Percentiles rank a stretch among this genome's conserved stretches.
These are phyloP conservation scores for Drosophila auraria DNA, from an alignment of 1,140 invertebrate genomes.

Conservation along the genomic window DNA sequence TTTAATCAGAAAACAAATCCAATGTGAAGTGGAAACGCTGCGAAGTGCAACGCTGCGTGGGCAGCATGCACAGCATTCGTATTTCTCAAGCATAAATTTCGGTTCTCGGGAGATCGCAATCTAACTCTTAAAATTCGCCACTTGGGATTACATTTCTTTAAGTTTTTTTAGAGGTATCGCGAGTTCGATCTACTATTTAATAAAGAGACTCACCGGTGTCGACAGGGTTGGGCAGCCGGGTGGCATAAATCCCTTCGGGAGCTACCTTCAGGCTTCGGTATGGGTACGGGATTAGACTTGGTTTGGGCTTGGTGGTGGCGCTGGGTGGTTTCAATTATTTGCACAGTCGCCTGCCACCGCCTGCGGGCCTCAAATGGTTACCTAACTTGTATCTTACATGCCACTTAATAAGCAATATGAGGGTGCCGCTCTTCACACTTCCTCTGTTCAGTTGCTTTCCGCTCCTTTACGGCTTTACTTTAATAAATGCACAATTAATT, in stretches of 20 bases:
- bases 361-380: slow-evolving; percentile 42
- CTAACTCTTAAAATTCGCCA: too few species aligned
- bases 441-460: slow-evolving; percentile 12
- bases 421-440: slow-evolving; percentile 21
- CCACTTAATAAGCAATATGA: slow-evolving; percentile 80
- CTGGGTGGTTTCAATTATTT: slow-evolving; percentile 68
- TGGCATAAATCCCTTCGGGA: slow-evolving; percentile 49
- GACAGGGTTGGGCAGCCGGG: slow-evolving; percentile 25
- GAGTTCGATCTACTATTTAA: neutral
- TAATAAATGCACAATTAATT: slow-evolving; percentile 75
- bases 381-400: slow-evolving; percentile 59
- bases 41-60: too few species aligned
- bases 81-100: neutral
- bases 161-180: neutral
- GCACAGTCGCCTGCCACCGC: slow-evolving; percentile 39
- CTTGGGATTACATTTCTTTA: too few species aligned
- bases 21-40: too few species aligned
- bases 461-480: slow-evolving; percentile 63
- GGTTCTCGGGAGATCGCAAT: too few species aligned
- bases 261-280: slow-evolving; percentile 6
- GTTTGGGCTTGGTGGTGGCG: neutral
- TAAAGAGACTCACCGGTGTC: slow-evolving; percentile 21
- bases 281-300: neutral
- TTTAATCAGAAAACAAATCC: too few species aligned
- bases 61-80: too few species aligned